Evolutionary conservation across 2,888 invertebrate genomes (phyloP).

Genomic region (Hedya salicella): DNA sequence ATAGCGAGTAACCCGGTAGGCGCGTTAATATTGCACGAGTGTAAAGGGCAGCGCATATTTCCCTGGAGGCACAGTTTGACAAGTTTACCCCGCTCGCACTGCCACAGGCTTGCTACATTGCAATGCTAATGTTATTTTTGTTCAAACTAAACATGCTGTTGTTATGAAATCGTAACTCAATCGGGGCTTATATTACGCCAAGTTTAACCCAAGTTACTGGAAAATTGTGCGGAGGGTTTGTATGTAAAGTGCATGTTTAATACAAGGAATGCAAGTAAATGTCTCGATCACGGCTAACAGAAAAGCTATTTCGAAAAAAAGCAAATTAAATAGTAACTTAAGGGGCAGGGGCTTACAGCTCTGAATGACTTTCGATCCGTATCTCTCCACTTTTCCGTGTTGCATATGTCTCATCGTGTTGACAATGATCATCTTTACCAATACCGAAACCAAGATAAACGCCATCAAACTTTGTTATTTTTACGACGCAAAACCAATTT

Average conservation of each 20-base stretch:
- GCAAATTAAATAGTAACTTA: too few relatives aligned
- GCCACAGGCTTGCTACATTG: slow-evolving; percentile 41
- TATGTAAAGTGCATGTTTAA: too few relatives aligned
- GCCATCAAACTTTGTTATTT: too few relatives aligned
- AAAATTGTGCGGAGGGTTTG: background rate
- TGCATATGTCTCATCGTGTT: too few relatives aligned
- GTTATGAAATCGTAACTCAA: slow-evolving; percentile 21
- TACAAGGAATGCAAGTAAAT: background rate
- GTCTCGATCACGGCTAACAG: background rate
- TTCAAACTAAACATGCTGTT: background rate
- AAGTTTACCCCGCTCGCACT: slow-evolving; percentile 55
- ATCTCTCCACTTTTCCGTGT: too few relatives aligned
- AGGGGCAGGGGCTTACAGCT: too few relatives aligned
- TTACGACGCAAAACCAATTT: too few relatives aligned
- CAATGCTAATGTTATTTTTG: slow-evolving; percentile 11
- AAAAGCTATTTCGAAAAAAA: background rate
- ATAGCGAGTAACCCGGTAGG: slow-evolving; percentile 39
- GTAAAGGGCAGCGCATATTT: slow-evolving; percentile 82
- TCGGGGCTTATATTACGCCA: background rate
- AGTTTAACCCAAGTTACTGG: background rate
- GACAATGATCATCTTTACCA: too few relatives aligned
- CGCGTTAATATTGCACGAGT: slow-evolving; percentile 81
- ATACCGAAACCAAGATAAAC: too few relatives aligned
- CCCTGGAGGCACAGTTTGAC: slow-evolving; percentile 66
- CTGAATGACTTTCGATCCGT: too few relatives aligned